Evolutionary conservation across 2,797 vertebrate species (phyloP).

Genomic region (Eulemur coronatus): DNA sequence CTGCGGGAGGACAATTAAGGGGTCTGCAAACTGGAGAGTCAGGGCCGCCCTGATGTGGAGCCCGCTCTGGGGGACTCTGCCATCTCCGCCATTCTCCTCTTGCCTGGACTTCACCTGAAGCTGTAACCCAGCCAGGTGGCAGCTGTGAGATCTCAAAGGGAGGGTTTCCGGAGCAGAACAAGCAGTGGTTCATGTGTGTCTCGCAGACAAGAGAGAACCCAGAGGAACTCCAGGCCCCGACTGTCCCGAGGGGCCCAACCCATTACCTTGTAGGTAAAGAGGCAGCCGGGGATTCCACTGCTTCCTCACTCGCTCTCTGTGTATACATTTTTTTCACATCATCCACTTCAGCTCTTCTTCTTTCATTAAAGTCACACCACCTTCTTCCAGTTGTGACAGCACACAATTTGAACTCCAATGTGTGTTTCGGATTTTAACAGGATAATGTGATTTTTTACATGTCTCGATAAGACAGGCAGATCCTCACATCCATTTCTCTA

Average conservation of each 20-base stretch:
- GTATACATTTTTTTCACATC: too few species aligned
- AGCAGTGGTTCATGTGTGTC: accelerated
- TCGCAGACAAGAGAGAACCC: neutral
- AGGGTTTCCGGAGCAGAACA: neutral
- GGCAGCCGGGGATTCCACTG: neutral
- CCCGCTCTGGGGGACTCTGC: neutral
- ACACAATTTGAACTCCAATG: neutral
- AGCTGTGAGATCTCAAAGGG: neutral
- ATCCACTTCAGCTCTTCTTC: too few species aligned
- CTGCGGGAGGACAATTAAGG: neutral
- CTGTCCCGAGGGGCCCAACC: neutral
- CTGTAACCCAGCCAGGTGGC: neutral
- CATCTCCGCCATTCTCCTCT: neutral
- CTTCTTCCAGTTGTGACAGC: neutral
- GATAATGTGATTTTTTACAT: neutral
- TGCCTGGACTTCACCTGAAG: neutral
- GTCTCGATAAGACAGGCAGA: neutral
- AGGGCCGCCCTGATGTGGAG: neutral
- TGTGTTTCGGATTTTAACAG: neutral
- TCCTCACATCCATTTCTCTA: neutral
- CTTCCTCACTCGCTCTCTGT: neutral
- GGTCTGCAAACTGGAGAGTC: too few species aligned
- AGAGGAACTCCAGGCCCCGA: neutral
- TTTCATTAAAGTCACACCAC: neutral
- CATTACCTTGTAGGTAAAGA: neutral